phyloP scores from a whole-genome alignment of 2,113 vertebrate genomes.

The Tragelaphus imberbis region DNA sequence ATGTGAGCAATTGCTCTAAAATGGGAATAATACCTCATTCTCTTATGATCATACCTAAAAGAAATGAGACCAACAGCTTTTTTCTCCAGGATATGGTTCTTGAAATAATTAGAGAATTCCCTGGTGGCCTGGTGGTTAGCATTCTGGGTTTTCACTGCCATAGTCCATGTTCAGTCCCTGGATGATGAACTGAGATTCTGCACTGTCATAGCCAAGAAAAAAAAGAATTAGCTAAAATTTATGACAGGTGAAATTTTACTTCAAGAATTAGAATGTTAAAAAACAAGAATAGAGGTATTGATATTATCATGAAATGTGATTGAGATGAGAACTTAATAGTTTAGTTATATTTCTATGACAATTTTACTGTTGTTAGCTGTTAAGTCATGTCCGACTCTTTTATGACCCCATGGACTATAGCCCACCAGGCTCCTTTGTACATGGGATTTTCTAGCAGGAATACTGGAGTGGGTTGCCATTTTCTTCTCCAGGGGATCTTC shows the following conservation, averaged over 20 bases:
- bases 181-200: background rate
- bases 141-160: background rate
- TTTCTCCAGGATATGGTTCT: background rate
- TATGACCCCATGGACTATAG: background rate
- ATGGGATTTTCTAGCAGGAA: background rate
- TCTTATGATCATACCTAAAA: background rate
- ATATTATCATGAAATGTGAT: background rate
- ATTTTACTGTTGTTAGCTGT: background rate
- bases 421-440: background rate
- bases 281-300: background rate
- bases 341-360: background rate
- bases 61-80: background rate
- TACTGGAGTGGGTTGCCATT: background rate
- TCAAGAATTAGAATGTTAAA: background rate
- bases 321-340: background rate
- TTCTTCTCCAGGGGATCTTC: background rate
- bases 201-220: background rate
- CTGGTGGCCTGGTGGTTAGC: background rate
- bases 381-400: background rate
- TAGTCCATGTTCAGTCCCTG: background rate
- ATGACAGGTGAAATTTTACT: conserved; percentile 12
- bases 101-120: background rate
- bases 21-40: background rate
- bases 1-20: background rate
- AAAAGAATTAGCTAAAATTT: background rate